Conservation (phyloP, 64 coral and sea anemone genomes). For the Catalaphyllia jardinei region DNA sequence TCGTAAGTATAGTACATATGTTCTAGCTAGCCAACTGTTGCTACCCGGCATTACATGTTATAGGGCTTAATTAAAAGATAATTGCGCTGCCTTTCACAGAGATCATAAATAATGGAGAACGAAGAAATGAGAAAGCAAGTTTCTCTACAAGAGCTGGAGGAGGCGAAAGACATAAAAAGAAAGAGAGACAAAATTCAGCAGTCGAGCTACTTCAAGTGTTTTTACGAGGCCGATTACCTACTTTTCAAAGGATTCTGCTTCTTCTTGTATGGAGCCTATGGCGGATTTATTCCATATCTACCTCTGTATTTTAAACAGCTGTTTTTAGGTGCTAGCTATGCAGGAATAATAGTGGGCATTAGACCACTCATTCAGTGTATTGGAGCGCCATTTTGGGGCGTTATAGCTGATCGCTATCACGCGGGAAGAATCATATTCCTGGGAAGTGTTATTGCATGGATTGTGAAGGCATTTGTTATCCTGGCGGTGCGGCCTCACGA, state of each 20-base stretch:
- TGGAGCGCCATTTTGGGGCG: slow-evolving; percentile 75
- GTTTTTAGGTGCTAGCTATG: slow-evolving; percentile 61
- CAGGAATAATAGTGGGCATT: slow-evolving; percentile 70
- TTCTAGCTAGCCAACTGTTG: background rate
- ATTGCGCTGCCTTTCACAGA: background rate
- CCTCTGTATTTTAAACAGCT: slow-evolving; percentile 82
- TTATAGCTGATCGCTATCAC: slow-evolving; percentile 72
- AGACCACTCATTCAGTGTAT: slow-evolving; percentile 69
- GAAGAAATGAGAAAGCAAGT: background rate
- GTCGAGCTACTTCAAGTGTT: slow-evolving; percentile 20
- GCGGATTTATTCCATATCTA: slow-evolving; percentile 70
- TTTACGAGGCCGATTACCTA: slow-evolving; percentile 61
- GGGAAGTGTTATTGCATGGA: slow-evolving; percentile 65
- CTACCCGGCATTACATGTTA: background rate
- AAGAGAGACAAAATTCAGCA: background rate
- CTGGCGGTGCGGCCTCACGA: slow-evolving; percentile 52
- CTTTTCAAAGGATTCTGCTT: slow-evolving; percentile 83
- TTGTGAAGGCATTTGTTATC: slow-evolving; percentile 70
- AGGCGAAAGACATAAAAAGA: background rate
- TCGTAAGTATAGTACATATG: background rate
- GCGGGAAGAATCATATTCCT: slow-evolving; percentile 64
- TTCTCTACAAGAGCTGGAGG: background rate
- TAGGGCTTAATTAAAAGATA: background rate
- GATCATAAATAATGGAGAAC: background rate
- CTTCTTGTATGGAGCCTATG: slow-evolving; percentile 75